Base-by-base conservation (phyloP, 2,113 vertebrate species). In the Hepsetus odoe region DNA sequence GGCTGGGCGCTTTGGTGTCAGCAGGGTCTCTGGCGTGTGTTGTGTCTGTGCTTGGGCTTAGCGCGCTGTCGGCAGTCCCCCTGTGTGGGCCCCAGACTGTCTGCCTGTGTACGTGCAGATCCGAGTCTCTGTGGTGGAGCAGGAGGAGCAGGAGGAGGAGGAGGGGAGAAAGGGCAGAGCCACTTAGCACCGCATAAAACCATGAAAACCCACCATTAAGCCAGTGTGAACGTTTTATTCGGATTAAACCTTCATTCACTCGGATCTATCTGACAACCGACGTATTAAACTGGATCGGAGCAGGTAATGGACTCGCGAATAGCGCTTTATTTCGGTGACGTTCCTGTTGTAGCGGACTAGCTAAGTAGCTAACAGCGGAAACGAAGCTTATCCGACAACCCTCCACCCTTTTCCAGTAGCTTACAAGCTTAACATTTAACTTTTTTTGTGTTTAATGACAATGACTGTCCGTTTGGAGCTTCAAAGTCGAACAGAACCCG, bases 41-140 rank as follows among this genome's bases (percentile, higher is more conserved):
- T 55, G 20, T 55, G 51, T 55, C 51, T 55, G n/a, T 24, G 51
- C 51, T 30, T 12, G 32, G 28, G 12, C 14, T 56, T 13, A 32
- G 13, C 5, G 28, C 9, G 26, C 69, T 20, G 14, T 32, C 20
- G 64, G 62, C 24, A 42, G 9, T 2, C 38, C 79, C 79, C 16
- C 28, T 9, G 46, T 16, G 13, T 44, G 20, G 74, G 74, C 68
- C 68, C 74, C 66, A n/a, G 10, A 32, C 49, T 53, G 32, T 32
- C 24, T 46, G 32, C 22, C 55, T 51, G 79, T 42, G 79, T 81
- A 84, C 82, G 82, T 84, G 82, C 82, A 55, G 75, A 79, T 71
- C 58, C 30, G 5, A 20, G 20, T 6, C 51, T 55, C n/a, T n/a
- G 53, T 18, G 1, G 18, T 14, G 14, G 74, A 74, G 82, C 68